Base-by-base conservation (phyloP, 2,888 invertebrate genomes). In the Spialia ferax region DNA sequence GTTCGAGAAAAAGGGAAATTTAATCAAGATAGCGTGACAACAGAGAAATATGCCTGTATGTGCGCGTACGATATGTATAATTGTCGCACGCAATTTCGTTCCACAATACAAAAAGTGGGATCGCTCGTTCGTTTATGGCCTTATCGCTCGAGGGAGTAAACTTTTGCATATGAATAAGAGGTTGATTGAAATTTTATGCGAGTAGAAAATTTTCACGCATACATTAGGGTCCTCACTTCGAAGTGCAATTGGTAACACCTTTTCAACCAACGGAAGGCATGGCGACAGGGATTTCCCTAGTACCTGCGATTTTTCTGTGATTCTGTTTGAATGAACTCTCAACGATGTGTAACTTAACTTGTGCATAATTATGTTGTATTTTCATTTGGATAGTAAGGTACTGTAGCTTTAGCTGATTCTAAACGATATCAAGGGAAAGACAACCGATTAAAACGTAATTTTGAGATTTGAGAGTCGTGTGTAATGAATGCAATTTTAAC, bases 101-200 rank as follows among this genome's bases (percentile, higher is more conserved):
- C 42, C 59, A 60, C 65, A 66, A 66, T 66, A 59, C 65, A 66
- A 66, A 63, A 60, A 66, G 65, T 60, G 65, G 59, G 42, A 15
- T 54, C 65, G 52, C 50, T 35, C 56, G 57, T 60, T 38, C 65
- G 59, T 66, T 66, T 52, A 60, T 26, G 65, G 52, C 59, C 42
- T 59, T 60, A 66, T 66, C 71, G 74, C 79, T 76, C 77, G 69
- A 71, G 79, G 78, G 80, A 79, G 69, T 75, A 73, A 74, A 73
- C 71, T 78, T 91, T 91, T 88, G 87, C 91, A 91, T 92, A 90
- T 87, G 90, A 89, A 91, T 88, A 88, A 85, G 82, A 80, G 81
- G 74, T 81, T 89, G 92, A 93, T 93, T 92, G 91, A 93, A 92
- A 90, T 88, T 90, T 89, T 88, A 89, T 87, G 87, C 86, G 82